Percentiles rank a stretch among this genome's conserved stretches.
phyloP scores from a whole-genome alignment of 1,140 invertebrate genomes.

The Zophobas atratus region DNA sequence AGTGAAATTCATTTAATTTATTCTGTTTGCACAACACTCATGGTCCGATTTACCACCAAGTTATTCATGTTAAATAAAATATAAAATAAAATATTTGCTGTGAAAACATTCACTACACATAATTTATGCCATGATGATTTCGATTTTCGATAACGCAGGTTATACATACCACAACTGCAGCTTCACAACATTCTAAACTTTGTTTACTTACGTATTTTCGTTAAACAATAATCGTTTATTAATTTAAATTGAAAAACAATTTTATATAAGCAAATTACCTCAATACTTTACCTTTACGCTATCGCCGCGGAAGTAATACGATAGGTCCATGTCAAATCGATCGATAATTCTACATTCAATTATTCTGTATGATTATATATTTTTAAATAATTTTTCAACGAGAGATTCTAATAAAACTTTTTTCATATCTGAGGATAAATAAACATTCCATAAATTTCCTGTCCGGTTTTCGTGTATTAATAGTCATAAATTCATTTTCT shows the following conservation, averaged over 20 bases:
- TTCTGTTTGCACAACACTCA: slow-evolving; percentile 6
- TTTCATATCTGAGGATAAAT: neutral
- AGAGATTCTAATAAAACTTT: no score
- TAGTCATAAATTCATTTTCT: slow-evolving; percentile 5
- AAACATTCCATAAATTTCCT: slow-evolving; percentile 5
- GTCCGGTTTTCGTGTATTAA: slow-evolving; percentile 1
- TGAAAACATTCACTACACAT: slow-evolving; percentile 21
- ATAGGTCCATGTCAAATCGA: no score
- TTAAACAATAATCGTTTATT: neutral
- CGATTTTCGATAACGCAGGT: slow-evolving; percentile 28
- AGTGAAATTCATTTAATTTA: slow-evolving; percentile 8
- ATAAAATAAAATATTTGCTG: slow-evolving; percentile 35
- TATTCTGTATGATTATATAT: no score
- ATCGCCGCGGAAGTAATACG: no score
- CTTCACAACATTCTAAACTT: neutral
- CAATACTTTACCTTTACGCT: no score
- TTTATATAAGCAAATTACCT: no score
- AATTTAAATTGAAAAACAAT: neutral
- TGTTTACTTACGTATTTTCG: neutral
- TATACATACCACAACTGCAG: neutral
- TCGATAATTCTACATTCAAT: no score
- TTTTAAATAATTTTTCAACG: no score
- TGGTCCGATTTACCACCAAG: neutral
- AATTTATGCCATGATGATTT: slow-evolving; percentile 31
- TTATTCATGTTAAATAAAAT: slow-evolving; percentile 36